Base-by-base conservation (phyloP, 2,113 vertebrate species). In the Cyanocitta stelleri region DNA sequence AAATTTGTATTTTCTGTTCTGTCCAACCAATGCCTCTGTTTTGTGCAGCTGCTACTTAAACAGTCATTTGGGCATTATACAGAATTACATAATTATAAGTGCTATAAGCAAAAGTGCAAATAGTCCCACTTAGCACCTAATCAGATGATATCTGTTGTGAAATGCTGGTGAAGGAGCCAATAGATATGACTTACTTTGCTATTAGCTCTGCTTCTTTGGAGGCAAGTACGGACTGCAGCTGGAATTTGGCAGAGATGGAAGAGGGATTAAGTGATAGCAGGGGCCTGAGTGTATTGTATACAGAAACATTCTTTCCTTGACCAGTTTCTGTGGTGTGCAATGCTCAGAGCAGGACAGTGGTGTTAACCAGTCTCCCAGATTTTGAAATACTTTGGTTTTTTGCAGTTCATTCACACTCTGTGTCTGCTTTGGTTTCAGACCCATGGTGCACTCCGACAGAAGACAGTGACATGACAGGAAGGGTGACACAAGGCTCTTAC, bases 81-180 rank as follows among this genome's bases (percentile, higher is more conserved):
- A 67, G 89, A 95, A 95, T 96, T 95, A 95, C 83, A 89, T 93
- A 97, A 95, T 95, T 95, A 96, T 59, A 96, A 74, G 73, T 96
- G 80, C 83, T 64, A 87, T 89, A 95, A 96, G 94, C 95, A 93
- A 92, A 95, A 97, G 96, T 96, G 96, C 95, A 95, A 95, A 95
- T 93, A 96, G 91, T 92, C 91, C 91, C 73, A 92, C 94, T 97
- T 96, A 97, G 87, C 96, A 97, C 96, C 94, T 97, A 95, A 97
- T 97, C 95, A 95, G 91, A 41, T 33, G 67, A 22, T 92, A 86
- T 87, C 91, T 92, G 91, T 95, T 97, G 95, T 90, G 96, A 97
- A 97, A 97, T 67, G 68, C 76, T 89, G 93, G 76, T 0, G 3
- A 39, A 89, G 74, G 63, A 95, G 90, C 95, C 92, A 91, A 49